phyloP scores from a whole-genome alignment of 2,113 vertebrate genomes.

The Caranx melampygus region DNA sequence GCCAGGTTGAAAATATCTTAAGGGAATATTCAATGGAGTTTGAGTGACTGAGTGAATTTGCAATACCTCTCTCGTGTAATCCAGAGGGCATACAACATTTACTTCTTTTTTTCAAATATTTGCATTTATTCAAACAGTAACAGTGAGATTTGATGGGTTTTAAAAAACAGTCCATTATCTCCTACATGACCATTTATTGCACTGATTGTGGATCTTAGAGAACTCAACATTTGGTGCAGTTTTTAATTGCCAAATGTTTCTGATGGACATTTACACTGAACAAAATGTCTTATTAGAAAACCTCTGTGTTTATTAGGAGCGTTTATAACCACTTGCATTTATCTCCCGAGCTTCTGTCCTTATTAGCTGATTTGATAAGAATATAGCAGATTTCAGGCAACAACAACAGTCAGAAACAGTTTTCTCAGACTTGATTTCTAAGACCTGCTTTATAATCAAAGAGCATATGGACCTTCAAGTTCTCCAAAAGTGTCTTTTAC shows the following conservation, averaged over 20 bases:
- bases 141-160: background rate
- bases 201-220: conserved; percentile 26
- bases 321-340: background rate
- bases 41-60: conserved; percentile 46
- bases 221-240: conserved; percentile 5
- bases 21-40: conserved; percentile 58
- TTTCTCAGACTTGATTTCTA: too few species aligned
- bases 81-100: conserved; percentile 37
- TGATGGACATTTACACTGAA: conserved; percentile 28
- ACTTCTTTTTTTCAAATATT: conserved; percentile 14
- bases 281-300: conserved; percentile 27
- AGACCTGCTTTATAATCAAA: background rate
- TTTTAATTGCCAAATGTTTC: conserved; percentile 35
- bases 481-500: background rate
- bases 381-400: too few species aligned
- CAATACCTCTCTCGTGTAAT: conserved; percentile 40
- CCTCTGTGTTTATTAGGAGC: background rate
- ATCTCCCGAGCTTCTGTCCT: background rate
- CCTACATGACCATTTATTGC: conserved; percentile 11
- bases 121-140: conserved; percentile 23
- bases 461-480: background rate
- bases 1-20: conserved; percentile 45
- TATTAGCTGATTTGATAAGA: too few species aligned
- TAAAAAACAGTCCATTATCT: conserved; percentile 35
- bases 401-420: too few species aligned